A percentile compares a stretch with the other conserved stretches of the same genome.
Evolutionary conservation across 2,113 vertebrate genomes (phyloP).

Genomic region (Pseudorectes ferrugineus): DNA sequence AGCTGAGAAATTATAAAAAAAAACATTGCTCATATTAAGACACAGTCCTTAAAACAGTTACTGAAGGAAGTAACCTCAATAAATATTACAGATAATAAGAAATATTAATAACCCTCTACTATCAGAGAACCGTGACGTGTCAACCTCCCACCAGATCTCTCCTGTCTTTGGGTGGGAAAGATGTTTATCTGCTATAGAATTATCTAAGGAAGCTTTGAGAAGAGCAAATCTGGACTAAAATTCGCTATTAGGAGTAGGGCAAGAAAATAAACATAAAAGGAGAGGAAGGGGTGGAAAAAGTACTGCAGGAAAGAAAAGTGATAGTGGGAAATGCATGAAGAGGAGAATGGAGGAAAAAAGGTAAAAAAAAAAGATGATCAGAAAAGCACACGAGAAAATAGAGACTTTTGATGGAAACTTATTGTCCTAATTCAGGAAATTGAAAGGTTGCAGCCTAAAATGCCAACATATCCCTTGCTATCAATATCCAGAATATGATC

Average conservation of each 20-base stretch:
- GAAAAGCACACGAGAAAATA: not conserved
- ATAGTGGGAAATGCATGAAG: not conserved
- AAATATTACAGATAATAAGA: not conserved
- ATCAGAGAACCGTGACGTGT: not conserved
- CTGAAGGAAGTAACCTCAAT: not conserved
- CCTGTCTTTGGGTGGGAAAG: not conserved
- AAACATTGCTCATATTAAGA: not conserved
- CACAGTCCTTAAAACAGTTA: not conserved
- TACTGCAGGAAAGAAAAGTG: not conserved
- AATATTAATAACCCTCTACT: not conserved
- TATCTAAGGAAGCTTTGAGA: not conserved
- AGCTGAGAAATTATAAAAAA: not conserved
- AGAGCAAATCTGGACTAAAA: not conserved
- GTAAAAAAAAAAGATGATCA: not conserved
- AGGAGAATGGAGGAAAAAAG: not conserved
- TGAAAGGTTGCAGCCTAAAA: not conserved
- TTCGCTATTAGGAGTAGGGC: not conserved
- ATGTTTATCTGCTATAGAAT: not conserved
- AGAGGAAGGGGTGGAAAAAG: not conserved
- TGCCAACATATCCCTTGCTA: not conserved
- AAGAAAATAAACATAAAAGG: not conserved
- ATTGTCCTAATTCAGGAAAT: not conserved
- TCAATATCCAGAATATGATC: not conserved
- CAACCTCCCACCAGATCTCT: not conserved
- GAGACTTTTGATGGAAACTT: accelerated